Evolutionary conservation across 2,888 invertebrate species (phyloP).

Genomic region (Malacosoma neustria): DNA sequence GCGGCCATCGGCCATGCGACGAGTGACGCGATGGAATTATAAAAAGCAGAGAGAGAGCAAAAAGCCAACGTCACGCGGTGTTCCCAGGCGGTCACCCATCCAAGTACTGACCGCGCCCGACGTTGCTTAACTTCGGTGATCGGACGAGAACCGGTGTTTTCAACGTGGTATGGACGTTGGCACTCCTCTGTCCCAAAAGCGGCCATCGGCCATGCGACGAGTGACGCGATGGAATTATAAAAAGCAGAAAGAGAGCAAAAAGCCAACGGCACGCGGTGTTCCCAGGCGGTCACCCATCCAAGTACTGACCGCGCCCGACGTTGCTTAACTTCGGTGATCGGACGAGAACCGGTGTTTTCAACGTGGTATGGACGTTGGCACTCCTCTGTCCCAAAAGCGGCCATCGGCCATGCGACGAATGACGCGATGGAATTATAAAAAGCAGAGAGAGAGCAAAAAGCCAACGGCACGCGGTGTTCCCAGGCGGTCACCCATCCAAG

Average conservation of each 20-base stretch:
- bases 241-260: too few species aligned
- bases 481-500: conserved; percentile 62
- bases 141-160: conserved; percentile 68
- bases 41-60: too few species aligned
- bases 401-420: too few species aligned
- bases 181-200: too few species aligned
- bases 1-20: too few species aligned
- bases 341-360: conserved; percentile 53
- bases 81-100: conserved; percentile 68
- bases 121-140: conserved; percentile 69
- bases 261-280: conserved; percentile 54
- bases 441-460: too few species aligned
- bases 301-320: conserved; percentile 64
- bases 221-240: too few species aligned
- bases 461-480: conserved; percentile 51
- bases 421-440: too few species aligned
- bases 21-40: too few species aligned
- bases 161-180: conserved; percentile 59
- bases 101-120: conserved; percentile 68
- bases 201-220: too few species aligned
- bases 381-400: too few species aligned
- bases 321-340: conserved; percentile 71
- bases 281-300: conserved; percentile 62
- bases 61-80: conserved; percentile 54
- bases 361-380: conserved; percentile 11